phyloP scores from a whole-genome alignment of 2,797 vertebrate species.

The Heteromormyrus szaboi region DNA sequence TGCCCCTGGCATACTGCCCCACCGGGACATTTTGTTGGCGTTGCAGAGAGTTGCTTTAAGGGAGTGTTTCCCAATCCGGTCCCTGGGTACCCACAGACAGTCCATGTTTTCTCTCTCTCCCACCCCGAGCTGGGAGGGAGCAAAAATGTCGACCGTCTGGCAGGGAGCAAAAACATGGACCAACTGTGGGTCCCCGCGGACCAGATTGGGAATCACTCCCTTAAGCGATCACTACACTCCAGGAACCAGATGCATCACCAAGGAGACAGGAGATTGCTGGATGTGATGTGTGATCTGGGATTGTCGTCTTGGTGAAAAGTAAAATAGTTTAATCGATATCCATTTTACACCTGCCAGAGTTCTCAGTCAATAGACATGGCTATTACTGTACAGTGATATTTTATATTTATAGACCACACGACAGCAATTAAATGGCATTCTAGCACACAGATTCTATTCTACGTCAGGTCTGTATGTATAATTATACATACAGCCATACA shows the following conservation, averaged over 20 bases:
- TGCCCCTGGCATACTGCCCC: not conserved
- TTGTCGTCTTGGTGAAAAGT: not conserved
- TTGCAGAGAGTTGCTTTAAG: not conserved
- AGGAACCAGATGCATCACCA: not conserved
- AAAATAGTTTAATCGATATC: slow-evolving; percentile 3
- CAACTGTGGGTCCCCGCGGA: not conserved
- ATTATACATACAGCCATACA: not conserved
- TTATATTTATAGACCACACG: not conserved
- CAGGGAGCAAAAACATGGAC: not conserved
- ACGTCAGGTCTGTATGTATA: not conserved
- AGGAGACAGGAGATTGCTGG: not conserved
- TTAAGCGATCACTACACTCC: not conserved
- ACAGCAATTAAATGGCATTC: not conserved
- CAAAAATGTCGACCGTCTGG: not conserved
- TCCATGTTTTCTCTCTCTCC: not conserved
- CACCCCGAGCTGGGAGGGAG: not conserved
- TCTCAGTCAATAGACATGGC: not conserved
- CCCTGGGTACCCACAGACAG: not conserved
- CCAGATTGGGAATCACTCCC: not conserved
- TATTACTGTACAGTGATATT: not conserved
- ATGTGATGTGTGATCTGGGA: not conserved
- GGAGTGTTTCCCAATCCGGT: not conserved
- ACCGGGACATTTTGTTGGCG: not conserved
- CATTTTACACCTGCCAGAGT: not conserved
- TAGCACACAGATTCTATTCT: not conserved